phyloP scores from a whole-genome alignment of 2,797 vertebrate genomes.

The Falco cherrug region DNA sequence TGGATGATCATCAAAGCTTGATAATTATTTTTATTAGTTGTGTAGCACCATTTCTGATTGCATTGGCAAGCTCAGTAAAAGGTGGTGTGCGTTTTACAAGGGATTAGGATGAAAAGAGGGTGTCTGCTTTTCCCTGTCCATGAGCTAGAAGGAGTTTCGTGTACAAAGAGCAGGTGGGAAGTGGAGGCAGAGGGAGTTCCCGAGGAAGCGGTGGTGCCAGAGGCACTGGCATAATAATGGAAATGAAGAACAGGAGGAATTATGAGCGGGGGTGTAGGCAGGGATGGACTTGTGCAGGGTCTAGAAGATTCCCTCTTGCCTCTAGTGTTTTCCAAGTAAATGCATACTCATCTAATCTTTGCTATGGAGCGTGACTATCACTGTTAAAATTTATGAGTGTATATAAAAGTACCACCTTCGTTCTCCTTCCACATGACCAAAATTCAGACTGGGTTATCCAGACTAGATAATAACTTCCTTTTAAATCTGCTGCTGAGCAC shows the following conservation, averaged over 20 bases:
- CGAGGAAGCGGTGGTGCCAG: neutral
- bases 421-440: neutral
- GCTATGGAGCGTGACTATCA: neutral
- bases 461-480: neutral
- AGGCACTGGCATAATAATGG: neutral
- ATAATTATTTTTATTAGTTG: constrained; percentile 47
- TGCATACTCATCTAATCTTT: neutral
- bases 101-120: constrained; percentile 47
- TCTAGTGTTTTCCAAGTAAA: neutral
- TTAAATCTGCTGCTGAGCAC: neutral
- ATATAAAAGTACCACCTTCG: neutral
- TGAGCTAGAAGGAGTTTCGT: neutral
- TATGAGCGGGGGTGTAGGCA: neutral
- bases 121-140: constrained; percentile 37
- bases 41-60: constrained; percentile 30
- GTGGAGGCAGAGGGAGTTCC: neutral
- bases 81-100: neutral
- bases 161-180: neutral
- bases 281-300: neutral
- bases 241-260: constrained; percentile 8
- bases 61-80: constrained; percentile 36
- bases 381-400: neutral
- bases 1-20: constrained; percentile 43
- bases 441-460: neutral
- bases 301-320: constrained; percentile 7